Percentiles rank a stretch among this genome's conserved stretches.
phyloP scores from a whole-genome alignment of 2,797 vertebrate species.

The Scleropages formosus region DNA sequence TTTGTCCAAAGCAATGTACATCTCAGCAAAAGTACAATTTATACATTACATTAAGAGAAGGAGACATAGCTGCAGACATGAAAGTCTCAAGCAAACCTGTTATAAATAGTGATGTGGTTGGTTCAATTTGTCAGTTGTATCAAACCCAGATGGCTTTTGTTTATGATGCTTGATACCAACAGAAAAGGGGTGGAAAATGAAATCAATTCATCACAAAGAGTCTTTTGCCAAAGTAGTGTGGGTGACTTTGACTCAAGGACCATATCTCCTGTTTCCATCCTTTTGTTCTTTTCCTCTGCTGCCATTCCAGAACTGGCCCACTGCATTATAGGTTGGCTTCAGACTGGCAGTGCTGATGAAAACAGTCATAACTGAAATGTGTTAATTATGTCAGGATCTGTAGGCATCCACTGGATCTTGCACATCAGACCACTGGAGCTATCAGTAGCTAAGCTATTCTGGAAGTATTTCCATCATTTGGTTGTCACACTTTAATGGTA shows the following conservation, averaged over 20 bases:
- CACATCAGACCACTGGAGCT: no score
- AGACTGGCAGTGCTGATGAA: slow-evolving; percentile 10
- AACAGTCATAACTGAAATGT: slow-evolving; percentile 43
- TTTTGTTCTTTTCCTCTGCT: no score
- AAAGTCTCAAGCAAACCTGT: slow-evolving; percentile 51
- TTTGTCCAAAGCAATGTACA: no score
- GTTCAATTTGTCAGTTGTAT: slow-evolving; percentile 39
- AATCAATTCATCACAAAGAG: not conserved
- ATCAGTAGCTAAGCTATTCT: no score
- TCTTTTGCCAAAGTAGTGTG: slow-evolving; percentile 17
- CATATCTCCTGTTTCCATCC: slow-evolving; percentile 24
- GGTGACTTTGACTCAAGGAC: slow-evolving; percentile 11
- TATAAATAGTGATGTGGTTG: slow-evolving; percentile 38
- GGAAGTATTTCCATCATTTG: no score
- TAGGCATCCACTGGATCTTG: no score
- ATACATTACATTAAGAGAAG: no score
- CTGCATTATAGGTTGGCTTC: slow-evolving; percentile 3
- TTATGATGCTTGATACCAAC: slow-evolving; percentile 45
- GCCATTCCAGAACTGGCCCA: not conserved
- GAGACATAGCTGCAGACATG: no score
- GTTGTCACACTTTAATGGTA: no score
- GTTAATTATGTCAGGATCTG: slow-evolving; percentile 58
- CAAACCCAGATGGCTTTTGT: slow-evolving; percentile 56
- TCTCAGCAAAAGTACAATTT: no score
- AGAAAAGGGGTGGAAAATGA: no score